Percentiles rank a stretch among this genome's conserved stretches.
phyloP scores from a whole-genome alignment of 2,113 vertebrate genomes.

The Azemiops feae region DNA sequence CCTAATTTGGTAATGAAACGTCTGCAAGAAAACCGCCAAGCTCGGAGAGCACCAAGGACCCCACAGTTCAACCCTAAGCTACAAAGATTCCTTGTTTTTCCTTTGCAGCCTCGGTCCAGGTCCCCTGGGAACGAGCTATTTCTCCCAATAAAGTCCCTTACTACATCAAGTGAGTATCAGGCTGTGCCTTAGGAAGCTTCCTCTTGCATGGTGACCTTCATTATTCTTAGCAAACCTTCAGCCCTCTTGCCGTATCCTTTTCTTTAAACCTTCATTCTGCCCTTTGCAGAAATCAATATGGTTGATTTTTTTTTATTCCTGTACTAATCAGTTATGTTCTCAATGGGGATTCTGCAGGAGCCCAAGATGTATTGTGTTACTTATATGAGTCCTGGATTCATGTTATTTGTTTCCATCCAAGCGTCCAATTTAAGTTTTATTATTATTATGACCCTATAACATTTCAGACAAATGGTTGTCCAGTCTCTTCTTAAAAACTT shows the following conservation, averaged over 20 bases:
- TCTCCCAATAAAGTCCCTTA: conserved; percentile 99
- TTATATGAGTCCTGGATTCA: not conserved
- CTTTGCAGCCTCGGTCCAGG: conserved; percentile 90
- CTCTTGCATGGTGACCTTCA: not conserved
- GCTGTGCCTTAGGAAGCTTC: not conserved
- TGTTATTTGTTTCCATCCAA: not conserved
- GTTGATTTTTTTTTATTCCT: not conserved
- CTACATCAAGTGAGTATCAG: conserved; percentile 94
- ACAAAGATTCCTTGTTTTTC: conserved; percentile 20
- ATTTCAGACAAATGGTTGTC: no score
- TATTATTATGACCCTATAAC: not conserved
- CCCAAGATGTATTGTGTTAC: not conserved
- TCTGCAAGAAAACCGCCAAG: not conserved
- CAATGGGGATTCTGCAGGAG: not conserved
- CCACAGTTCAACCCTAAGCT: not conserved
- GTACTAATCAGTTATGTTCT: not conserved
- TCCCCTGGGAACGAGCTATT: conserved; percentile 97
- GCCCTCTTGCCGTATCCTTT: not conserved
- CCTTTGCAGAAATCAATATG: not conserved
- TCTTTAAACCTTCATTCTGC: not conserved
- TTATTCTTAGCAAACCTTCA: accelerated
- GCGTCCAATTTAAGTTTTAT: not conserved
- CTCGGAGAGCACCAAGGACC: no score
- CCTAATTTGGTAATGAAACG: not conserved
- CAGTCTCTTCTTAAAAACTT: no score